Conservation (phyloP, 2,888 invertebrate genomes). For the Drosophila anomalata region DNA sequence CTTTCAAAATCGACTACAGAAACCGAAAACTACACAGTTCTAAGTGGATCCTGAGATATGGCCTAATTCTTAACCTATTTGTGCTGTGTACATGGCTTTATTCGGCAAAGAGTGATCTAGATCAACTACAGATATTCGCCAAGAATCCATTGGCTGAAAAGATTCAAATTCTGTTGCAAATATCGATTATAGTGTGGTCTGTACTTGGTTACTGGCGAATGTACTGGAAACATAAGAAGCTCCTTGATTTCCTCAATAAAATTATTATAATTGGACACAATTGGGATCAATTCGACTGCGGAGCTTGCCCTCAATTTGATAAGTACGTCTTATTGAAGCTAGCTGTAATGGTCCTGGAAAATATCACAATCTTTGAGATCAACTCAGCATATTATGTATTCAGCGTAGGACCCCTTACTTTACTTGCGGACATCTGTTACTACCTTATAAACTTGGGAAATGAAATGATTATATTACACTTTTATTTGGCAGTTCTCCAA, state of each 20-base stretch:
- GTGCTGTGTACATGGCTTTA: not conserved
- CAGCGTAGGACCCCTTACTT: not conserved
- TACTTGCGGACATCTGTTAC: not conserved
- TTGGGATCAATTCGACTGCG: not conserved
- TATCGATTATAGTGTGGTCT: not conserved
- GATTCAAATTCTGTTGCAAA: not conserved
- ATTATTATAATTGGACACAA: not conserved
- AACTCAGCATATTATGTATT: not conserved
- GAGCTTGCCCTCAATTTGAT: not conserved
- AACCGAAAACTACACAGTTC: not conserved
- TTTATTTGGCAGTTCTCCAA: slow-evolving; percentile 10
- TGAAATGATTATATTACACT: slow-evolving; percentile 9
- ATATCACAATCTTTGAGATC: not conserved
- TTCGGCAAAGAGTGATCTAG: not conserved
- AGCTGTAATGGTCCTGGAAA: not conserved
- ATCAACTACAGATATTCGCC: not conserved
- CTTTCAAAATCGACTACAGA: not conserved
- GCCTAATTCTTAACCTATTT: not conserved
- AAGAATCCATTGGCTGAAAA: slow-evolving; percentile 3
- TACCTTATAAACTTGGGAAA: not conserved
- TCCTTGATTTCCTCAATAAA: not conserved
- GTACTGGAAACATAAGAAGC: not conserved
- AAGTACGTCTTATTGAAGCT: not conserved
- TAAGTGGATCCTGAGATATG: slow-evolving; percentile 10
- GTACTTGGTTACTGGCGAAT: not conserved